Evolutionary conservation across 1,140 invertebrate genomes (phyloP), one percentile per base, ranked within the genome.

Genomic region (Penaeus japonicus): DNA sequence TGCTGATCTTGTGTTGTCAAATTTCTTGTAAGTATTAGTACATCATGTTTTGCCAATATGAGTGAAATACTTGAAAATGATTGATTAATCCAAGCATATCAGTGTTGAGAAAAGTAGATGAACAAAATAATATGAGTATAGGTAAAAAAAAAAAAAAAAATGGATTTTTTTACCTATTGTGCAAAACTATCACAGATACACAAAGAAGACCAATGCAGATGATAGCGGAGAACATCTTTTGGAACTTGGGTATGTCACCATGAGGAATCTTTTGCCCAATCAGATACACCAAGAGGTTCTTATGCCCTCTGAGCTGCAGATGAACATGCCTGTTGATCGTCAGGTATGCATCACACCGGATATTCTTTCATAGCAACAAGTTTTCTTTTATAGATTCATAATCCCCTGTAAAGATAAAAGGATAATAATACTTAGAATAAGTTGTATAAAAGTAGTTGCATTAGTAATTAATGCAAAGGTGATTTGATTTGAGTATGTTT

Each of bases 151-250:
- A 47, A 47, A 47, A 10, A 47, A 47, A 47, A 47, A 47, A 10
- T 39, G 7, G 35, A 39, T 39, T 70, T 70, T 27, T 70, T n/a
- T 12, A 27, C 17, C 4, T 12, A 77, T 22, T 20, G 7, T 77
- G 32, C 32, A 22, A 30, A 77, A 77, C 55, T 30, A 32, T n/a
- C 35, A 30, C 35, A 95, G 96, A 87, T 99, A 99, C 92, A 99
- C 97, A 0, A 99, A 99, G 92, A 98, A 97, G 59, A 98, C 97
- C 4, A 97, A 98, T 91, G 98, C 97, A 90, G 98, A 99, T 92
- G 98, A 99, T 92, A 98, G 97, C 0, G 97, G 99, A 57, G 98
- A 99, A 91, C 98, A 99, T 95, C 94, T 99, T 77, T 93, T 99
- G 27, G 98, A 99, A 92, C 93, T 99, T n/a, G 98, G 98, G 0